Base-by-base conservation (phyloP, 2,113 vertebrate genomes). In the Ranitomeya imitator region DNA sequence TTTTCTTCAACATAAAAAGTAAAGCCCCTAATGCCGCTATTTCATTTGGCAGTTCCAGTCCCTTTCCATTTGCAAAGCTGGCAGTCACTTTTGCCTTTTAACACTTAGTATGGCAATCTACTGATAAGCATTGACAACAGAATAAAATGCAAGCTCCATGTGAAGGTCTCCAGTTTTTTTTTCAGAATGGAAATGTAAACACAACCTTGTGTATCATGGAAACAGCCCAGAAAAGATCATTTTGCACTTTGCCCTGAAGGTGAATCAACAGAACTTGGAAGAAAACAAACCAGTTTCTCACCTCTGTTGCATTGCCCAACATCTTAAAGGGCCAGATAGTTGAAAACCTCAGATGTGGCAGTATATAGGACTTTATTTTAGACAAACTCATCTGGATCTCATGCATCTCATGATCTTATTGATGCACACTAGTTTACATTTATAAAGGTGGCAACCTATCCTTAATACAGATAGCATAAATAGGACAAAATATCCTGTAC, bases 121-220 rank as follows among this genome's bases (percentile, higher is more conserved):
- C 10, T 79, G 60, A 86, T 65, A 45, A 9, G 51, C 21, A 19
- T 45, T 52, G n/a, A 26, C 19, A 63, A n/a, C n/a, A 69, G 19
- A 73, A 26, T 6, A 19, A 67, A 67, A 87, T 60, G 12, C 79
- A 45, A 45, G 37, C 82, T 55, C 26, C 23, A 26, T 31, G 10
- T 74, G 65, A 81, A 87, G 79, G 80, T 76, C 45, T 83, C 8
- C 23, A 60, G 26, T 31, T 83, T 88, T 78, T 80, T 67, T 60
- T n/a, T 85, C 31, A 54, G 8, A 7, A 59, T 89, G 88, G 88
- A 89, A 85, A 85, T 89, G 77, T 89, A 89, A 85, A 88, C 8
- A 83, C 18, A 65, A 65, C 79, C 65, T 88, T 76, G 76, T 74
- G 65, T 37, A 74, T 88, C 18, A 51, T 88, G 31, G 86, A 88